Conservation (phyloP, 2,113 vertebrate species). For the Etia nguti region DNA sequence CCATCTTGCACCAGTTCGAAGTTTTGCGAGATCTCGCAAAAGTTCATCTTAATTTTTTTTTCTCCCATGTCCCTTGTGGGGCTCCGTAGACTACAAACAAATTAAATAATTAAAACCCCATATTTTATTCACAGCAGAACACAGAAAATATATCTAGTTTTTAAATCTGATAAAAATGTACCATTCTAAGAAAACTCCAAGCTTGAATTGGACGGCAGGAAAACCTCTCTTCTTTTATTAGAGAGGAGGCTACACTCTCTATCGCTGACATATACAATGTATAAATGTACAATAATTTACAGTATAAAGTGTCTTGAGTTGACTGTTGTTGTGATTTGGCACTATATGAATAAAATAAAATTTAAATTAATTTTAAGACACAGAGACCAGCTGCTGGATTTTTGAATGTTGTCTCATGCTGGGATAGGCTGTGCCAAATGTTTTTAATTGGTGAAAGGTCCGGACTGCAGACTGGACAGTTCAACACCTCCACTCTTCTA, state of each 20-base stretch:
- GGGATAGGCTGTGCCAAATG: not conserved
- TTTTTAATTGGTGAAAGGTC: not conserved
- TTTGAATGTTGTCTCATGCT: no score
- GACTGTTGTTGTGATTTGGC: not conserved
- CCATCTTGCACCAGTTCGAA: no score
- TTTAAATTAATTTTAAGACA: not conserved
- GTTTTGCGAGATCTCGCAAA: no score
- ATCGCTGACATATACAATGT: not conserved
- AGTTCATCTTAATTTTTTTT: no score
- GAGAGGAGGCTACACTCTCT: not conserved
- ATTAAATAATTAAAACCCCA: rapidly evolving
- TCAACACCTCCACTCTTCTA: not conserved
- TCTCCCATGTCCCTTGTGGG: no score
- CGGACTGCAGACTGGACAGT: rapidly evolving
- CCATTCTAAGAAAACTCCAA: not conserved
- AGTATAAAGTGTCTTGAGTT: not conserved
- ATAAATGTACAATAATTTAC: not conserved
- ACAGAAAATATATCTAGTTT: not conserved
- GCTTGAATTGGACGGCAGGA: not conserved
- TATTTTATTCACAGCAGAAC: not conserved
- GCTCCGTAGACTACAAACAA: no score
- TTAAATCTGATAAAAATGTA: not conserved
- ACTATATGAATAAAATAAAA: not conserved
- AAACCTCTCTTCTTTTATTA: rapidly evolving
- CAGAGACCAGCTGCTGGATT: not conserved